Conservation (phyloP, 1,140 invertebrate genomes). For the Trinorchestia longiramus region DNA sequence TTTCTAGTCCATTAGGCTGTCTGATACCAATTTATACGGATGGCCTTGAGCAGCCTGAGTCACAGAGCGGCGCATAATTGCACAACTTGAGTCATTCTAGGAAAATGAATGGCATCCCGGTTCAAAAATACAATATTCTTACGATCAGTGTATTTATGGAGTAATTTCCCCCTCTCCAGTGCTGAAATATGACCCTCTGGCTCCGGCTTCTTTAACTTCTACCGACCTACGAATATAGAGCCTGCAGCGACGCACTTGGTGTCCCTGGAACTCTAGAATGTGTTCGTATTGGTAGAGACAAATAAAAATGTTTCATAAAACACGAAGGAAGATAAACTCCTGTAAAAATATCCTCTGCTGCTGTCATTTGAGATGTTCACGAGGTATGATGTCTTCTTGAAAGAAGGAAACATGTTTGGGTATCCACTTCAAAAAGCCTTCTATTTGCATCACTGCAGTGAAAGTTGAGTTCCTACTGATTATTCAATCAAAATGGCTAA, state of each 20-base stretch:
- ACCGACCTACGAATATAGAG: neutral
- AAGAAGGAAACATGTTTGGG: too few relatives aligned
- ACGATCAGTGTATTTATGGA: constrained; percentile 46
- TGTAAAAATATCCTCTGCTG: neutral
- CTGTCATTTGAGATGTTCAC: neutral
- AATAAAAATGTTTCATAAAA: neutral
- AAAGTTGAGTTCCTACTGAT: too few relatives aligned
- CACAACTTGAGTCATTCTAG: constrained; percentile 49
- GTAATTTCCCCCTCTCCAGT: constrained; percentile 9
- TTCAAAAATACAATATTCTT: constrained; percentile 15
- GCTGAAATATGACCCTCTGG: constrained; percentile 30
- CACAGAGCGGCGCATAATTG: constrained; percentile 41
- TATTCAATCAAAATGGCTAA: too few relatives aligned
- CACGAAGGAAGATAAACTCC: neutral
- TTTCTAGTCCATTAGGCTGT: constrained; percentile 44
- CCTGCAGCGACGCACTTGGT: neutral
- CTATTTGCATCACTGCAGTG: too few relatives aligned
- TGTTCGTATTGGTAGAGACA: neutral
- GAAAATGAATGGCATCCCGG: neutral
- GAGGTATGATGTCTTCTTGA: neutral
- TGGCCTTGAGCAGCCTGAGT: neutral
- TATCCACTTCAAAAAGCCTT: too few relatives aligned
- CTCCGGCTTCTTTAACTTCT: neutral
- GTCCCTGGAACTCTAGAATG: neutral
- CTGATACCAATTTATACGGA: constrained; percentile 12